Evolutionary conservation across 2,113 vertebrate species (phyloP), one percentile per base, ranked within the genome.

Genomic region (Aviceda subcristata): DNA sequence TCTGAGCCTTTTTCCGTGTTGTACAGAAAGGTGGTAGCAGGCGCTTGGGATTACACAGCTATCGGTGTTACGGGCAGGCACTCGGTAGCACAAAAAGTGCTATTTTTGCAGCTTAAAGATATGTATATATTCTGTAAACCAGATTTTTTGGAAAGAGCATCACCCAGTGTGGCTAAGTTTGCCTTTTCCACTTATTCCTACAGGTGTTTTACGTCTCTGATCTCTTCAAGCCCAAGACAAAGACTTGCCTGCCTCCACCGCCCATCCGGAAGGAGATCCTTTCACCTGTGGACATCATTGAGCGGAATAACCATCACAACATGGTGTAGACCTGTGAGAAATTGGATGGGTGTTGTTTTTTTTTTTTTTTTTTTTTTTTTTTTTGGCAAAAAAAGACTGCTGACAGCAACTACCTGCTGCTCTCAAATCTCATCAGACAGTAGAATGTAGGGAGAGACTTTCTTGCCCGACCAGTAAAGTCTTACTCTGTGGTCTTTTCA

Each of bases 361-460:
- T 94, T 30, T 85, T 93, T 94, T 91, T 11, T 53, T 6, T 55
- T 19, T 55, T 57, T 48, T 74, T 76, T 41, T 41, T 39, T 67
- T 88, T 67, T 94, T 88, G 82, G 32, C 59, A 77, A 96, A 94
- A 97, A 96, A 97, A 86, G 98, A 99, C 98, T 93, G 98, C 98
- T 98, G 98, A 99, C 98, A 97, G 98, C 98, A 97, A 98, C 97
- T 97, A 96, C 98, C 98, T 98, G 98, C 98, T 98, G 99, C 99
- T 99, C 98, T 97, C 97, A 98, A 94, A 98, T 99, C 99, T 99
- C 99, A 99, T 99, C 98, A 98, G 99, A 99, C 99, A 99, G 99
- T 99, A 99, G 99, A 99, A 99, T 99, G 99, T 99, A 99, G 99
- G 98, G 99, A 98, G 98, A 99, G 98, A 98, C 97, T 98, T 98